phyloP scores from a whole-genome alignment of 2,888 invertebrate species.

The Tryphoninae sp. region DNA sequence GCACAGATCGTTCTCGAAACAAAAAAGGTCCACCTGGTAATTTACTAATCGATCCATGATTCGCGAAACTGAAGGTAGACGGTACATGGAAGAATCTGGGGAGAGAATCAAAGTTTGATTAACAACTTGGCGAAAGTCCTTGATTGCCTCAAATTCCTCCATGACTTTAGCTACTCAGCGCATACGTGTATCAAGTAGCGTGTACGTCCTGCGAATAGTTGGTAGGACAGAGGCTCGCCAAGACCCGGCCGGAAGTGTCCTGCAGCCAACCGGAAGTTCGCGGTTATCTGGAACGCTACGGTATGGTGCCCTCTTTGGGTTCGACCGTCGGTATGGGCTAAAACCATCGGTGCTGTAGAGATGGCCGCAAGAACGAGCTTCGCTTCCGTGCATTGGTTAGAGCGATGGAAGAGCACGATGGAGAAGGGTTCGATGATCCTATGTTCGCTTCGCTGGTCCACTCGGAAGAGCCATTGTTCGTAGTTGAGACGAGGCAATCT shows the following conservation, averaged over 20 bases:
- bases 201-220: slow-evolving; percentile 13
- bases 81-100: too few species aligned
- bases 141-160: too few species aligned
- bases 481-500: slow-evolving; percentile 7
- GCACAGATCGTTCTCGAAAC: too few species aligned
- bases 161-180: neutral
- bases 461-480: neutral
- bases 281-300: slow-evolving; percentile 51
- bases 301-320: slow-evolving; percentile 42
- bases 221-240: slow-evolving; percentile 38
- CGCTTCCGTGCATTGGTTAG: slow-evolving; percentile 16
- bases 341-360: slow-evolving; percentile 1
- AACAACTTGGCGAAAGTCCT: too few species aligned
- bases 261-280: slow-evolving; percentile 53
- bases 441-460: slow-evolving; percentile 20
- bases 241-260: slow-evolving; percentile 47
- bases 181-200: slow-evolving; percentile 8
- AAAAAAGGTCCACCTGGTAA: too few species aligned
- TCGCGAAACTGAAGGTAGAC: too few species aligned
- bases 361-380: slow-evolving; percentile 6
- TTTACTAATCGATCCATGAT: too few species aligned
- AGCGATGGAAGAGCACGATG: slow-evolving; percentile 14
- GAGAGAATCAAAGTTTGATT: too few species aligned
- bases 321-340: slow-evolving; percentile 33
- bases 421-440: slow-evolving; percentile 10